Evolutionary conservation across 2,888 invertebrate species (phyloP).

Genomic region (Volucella inflata): DNA sequence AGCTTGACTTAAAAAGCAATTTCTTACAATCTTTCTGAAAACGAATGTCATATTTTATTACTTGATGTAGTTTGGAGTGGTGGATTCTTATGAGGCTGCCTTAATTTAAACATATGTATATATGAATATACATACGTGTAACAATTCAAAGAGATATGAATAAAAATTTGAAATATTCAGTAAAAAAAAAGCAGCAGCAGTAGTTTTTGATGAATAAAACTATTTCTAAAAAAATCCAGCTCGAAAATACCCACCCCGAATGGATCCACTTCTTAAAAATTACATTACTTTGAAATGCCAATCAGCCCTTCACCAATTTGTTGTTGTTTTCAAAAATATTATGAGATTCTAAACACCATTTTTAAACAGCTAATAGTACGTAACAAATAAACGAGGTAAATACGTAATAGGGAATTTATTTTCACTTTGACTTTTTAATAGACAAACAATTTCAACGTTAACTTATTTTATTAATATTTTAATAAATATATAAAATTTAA

Average conservation of each 20-base stretch:
- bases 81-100: too few species aligned
- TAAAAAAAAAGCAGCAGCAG: conserved; percentile 59
- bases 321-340: conserved; percentile 38
- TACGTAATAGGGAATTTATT: background rate
- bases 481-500: conserved; percentile 14
- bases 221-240: conserved; percentile 63
- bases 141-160: background rate
- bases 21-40: too few species aligned
- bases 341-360: conserved; percentile 40
- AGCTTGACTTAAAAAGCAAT: too few species aligned
- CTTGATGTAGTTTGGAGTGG: too few species aligned
- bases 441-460: conserved; percentile 6
- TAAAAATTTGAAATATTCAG: conserved; percentile 9
- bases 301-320: conserved; percentile 74
- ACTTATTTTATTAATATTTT: background rate
- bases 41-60: too few species aligned
- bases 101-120: too few species aligned
- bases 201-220: conserved; percentile 8
- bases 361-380: conserved; percentile 26
- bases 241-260: conserved; percentile 74
- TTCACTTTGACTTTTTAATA: background rate
- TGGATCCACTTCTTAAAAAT: conserved; percentile 66
- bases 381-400: conserved; percentile 43
- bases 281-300: conserved; percentile 65
- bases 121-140: background rate